Evolutionary conservation across 2,888 invertebrate genomes (phyloP), one percentile per base, ranked within the genome.

Genomic region (Scaptomyza reducta): DNA sequence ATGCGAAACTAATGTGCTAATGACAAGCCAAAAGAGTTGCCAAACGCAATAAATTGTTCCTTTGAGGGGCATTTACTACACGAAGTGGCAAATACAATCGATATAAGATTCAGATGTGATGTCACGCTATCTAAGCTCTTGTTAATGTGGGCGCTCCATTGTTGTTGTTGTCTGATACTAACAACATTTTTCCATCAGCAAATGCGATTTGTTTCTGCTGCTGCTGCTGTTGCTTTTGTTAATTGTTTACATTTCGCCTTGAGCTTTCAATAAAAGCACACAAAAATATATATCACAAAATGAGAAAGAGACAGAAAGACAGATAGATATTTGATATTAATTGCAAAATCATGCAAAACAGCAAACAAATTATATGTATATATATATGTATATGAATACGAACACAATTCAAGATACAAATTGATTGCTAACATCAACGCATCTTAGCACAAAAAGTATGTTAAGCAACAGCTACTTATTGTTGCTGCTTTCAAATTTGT

Each of bases 321-420:
- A 16, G 57, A 58, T 42, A 31, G 16, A 38, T 58, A 44, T 44
- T 40, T 49, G 35, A 76, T 84, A 88, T 87, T 87, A 84, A 84
- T 88, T 87, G 87, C 74, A 56, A 80, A 84, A 84, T 88, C 76
- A 84, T 84, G 87, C 85, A 84, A 84, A 84, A 86, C 69, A 68
- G 51, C 51, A 25, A 49, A 65, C 70, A 73, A 70, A 70, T 74
- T 69, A 68, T 72, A 58, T 51, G 11, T 35, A 33, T 49, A 10
- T 13, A 61, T 53, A 56, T 66, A 57, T 58, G 49, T 67, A 63
- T 62, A 49, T 45, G 46, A 57, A 67, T 63, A 56, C 50, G 73
- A 66, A 35, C 14, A 70, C 79, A 74, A 53, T 50, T 51, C 70
- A 59, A 77, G 81, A 62, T 70, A 66, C 57, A 74, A 73, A 88